These are phyloP conservation scores for Pristionchus exspectatus DNA, from an alignment of 2,888 invertebrate genomes.

Conservation along the genomic window DNA sequence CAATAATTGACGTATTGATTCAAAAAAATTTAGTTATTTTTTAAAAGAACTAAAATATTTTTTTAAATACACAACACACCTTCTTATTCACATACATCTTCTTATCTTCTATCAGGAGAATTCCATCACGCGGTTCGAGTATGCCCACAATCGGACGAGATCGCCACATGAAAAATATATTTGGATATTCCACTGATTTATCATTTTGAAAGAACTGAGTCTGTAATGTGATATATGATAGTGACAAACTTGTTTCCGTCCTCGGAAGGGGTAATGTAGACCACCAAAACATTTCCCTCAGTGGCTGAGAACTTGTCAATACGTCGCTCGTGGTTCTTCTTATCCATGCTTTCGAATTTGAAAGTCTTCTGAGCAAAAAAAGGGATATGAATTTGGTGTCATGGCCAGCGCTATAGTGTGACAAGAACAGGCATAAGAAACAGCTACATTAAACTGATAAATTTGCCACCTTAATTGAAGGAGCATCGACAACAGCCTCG, in stretches of 20 bases:
- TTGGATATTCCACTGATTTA: too few relatives aligned
- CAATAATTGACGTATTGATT: too few relatives aligned
- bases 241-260: neutral
- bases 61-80: neutral
- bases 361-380: neutral
- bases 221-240: too few relatives aligned
- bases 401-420: too few relatives aligned
- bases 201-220: too few relatives aligned
- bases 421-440: too few relatives aligned
- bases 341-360: too few relatives aligned
- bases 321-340: too few relatives aligned
- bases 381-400: neutral
- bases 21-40: too few relatives aligned
- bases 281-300: neutral
- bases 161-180: neutral
- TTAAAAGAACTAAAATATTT: too few relatives aligned
- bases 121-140: neutral
- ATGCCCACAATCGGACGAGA: neutral
- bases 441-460: too few relatives aligned
- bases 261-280: neutral
- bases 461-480: neutral
- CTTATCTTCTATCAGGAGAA: neutral
- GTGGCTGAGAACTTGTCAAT: too few relatives aligned
- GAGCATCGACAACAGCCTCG: neutral
- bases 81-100: neutral